Conservation (phyloP, 2,797 vertebrate species). For the Pelodytes ibericus region DNA sequence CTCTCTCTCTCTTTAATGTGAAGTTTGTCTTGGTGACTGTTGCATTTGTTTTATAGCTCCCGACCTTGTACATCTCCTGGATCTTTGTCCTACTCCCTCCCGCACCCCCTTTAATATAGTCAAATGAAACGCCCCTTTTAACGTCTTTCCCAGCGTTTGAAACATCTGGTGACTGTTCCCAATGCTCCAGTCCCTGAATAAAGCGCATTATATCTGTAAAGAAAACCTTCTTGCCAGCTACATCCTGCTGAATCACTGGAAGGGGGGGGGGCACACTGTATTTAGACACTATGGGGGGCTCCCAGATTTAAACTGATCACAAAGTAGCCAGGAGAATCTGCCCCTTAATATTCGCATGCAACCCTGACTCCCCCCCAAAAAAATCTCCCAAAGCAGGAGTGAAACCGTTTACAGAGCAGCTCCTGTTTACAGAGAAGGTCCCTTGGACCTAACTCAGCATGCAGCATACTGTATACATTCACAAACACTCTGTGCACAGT, state of each 20-base stretch:
- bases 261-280: no score
- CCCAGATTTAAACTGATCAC: no score
- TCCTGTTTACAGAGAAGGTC: no score
- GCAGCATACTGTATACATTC: no score
- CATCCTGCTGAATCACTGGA: not conserved
- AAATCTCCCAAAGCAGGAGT: no score
- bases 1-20: not conserved
- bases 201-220: not conserved
- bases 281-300: no score
- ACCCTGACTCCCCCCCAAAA: no score
- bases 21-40: not conserved
- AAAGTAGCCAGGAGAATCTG: no score
- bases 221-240: not conserved
- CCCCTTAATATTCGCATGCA: no score
- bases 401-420: no score
- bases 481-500: no score
- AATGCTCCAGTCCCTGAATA: not conserved
- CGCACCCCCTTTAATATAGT: not conserved
- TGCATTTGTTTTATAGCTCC: conserved; percentile 5
- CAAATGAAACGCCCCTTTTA: not conserved
- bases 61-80: conserved; percentile 1
- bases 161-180: not conserved
- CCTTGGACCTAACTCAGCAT: no score
- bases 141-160: not conserved
- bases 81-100: not conserved